Conservation (phyloP, 2,113 vertebrate species). For the Anseranas semipalmata region DNA sequence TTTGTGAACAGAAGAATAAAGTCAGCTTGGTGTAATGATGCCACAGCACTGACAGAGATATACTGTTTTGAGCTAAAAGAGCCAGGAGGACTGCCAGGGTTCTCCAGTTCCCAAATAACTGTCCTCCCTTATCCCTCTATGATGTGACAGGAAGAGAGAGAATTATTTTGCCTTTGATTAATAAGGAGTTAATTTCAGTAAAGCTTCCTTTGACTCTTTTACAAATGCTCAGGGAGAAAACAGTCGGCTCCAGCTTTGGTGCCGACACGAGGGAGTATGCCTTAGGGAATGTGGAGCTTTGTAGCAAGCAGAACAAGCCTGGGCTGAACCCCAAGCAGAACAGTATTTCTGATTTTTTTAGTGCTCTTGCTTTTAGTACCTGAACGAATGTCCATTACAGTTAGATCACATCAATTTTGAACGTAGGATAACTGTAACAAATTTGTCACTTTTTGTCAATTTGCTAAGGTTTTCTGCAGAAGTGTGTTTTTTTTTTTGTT, state of each 20-base stretch:
- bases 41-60: neutral
- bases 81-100: neutral
- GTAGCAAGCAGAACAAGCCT: neutral
- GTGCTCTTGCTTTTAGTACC: neutral
- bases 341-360: neutral
- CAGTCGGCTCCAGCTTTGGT: rapidly evolving
- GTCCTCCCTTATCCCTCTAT: neutral
- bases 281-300: neutral
- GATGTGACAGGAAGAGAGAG: neutral
- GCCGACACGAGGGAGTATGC: rapidly evolving
- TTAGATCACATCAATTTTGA: neutral
- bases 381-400: neutral
- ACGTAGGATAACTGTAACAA: rapidly evolving
- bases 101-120: neutral
- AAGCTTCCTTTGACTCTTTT: neutral
- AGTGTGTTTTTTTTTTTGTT: neutral
- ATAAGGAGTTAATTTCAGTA: neutral
- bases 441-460: neutral
- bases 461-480: neutral
- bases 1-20: conserved; percentile 30
- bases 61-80: neutral
- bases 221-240: neutral
- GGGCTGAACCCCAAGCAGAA: neutral
- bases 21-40: neutral
- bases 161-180: neutral